A percentile compares a stretch with the other conserved stretches of the same genome.
Conservation (phyloP, 2,113 vertebrate genomes). For the Melanerpes aurifrons region DNA sequence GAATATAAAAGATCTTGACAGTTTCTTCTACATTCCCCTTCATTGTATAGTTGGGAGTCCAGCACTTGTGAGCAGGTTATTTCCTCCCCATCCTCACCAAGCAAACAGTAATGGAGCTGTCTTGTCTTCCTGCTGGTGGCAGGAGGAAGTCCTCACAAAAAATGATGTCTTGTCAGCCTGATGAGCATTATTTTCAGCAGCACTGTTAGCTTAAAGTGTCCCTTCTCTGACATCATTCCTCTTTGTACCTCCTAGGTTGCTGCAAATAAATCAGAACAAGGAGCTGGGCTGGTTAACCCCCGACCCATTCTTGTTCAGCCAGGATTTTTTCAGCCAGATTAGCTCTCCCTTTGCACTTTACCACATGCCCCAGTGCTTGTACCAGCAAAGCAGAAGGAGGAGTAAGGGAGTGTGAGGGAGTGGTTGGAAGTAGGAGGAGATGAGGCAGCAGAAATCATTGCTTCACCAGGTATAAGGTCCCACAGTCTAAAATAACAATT, state of each 20-base stretch:
- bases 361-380: constrained; percentile 51
- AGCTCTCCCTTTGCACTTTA: constrained; percentile 48
- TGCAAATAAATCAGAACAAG: constrained; percentile 1
- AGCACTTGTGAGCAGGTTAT: background rate
- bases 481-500: background rate
- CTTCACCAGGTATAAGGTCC: background rate
- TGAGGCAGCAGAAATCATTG: constrained; percentile 43
- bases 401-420: constrained; percentile 49
- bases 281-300: constrained; percentile 9
- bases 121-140: background rate
- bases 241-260: background rate
- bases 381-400: constrained; percentile 55
- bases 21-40: background rate
- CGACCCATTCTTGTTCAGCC: constrained; percentile 7
- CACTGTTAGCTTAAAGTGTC: background rate
- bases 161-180: background rate
- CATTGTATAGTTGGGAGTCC: background rate
- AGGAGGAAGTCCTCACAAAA: constrained; percentile 11
- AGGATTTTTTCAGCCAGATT: constrained; percentile 39
- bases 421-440: constrained; percentile 50
- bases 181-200: background rate
- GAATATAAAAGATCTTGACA: background rate
- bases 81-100: background rate
- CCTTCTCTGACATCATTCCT: background rate
- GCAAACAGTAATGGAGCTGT: background rate